Evolutionary conservation across 1,140 invertebrate species (phyloP).

Genomic region (Apis dorsata): DNA sequence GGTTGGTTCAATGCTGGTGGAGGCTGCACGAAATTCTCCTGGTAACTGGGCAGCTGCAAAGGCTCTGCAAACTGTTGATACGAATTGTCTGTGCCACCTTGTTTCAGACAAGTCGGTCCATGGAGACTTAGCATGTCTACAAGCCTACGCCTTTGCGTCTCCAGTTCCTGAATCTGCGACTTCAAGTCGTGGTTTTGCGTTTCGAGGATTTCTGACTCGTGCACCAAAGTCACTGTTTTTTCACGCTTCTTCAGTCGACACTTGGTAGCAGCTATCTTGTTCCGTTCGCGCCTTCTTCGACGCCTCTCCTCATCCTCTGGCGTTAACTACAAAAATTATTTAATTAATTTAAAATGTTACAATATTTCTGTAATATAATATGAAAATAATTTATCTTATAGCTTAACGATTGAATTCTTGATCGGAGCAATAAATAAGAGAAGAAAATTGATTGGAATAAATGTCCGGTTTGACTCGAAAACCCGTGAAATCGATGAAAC

Average conservation of each 20-base stretch:
- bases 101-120: conserved; percentile 85
- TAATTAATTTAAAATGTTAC: not conserved
- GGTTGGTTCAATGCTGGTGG: conserved; percentile 72
- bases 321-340: conserved; percentile 85
- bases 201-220: conserved; percentile 92
- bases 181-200: conserved; percentile 93
- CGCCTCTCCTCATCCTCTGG: conserved; percentile 94
- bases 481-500: conserved; percentile 37
- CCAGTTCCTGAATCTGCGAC: conserved; percentile 88
- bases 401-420: not conserved
- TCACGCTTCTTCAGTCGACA: conserved; percentile 96
- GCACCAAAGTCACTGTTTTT: conserved; percentile 90
- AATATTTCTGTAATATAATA: no score
- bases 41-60: conserved; percentile 73
- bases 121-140: conserved; percentile 88
- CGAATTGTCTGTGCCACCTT: conserved; percentile 74
- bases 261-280: conserved; percentile 97
- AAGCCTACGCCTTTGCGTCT: conserved; percentile 86
- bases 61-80: conserved; percentile 74
- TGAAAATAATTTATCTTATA: not conserved
- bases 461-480: not conserved
- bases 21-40: conserved; percentile 74
- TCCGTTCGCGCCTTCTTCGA: conserved; percentile 90
- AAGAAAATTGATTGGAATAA: conserved; percentile 1
- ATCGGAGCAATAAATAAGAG: not conserved